Base-by-base conservation (phyloP, 1,140 invertebrate species). In the Brachionus paranguensis region DNA sequence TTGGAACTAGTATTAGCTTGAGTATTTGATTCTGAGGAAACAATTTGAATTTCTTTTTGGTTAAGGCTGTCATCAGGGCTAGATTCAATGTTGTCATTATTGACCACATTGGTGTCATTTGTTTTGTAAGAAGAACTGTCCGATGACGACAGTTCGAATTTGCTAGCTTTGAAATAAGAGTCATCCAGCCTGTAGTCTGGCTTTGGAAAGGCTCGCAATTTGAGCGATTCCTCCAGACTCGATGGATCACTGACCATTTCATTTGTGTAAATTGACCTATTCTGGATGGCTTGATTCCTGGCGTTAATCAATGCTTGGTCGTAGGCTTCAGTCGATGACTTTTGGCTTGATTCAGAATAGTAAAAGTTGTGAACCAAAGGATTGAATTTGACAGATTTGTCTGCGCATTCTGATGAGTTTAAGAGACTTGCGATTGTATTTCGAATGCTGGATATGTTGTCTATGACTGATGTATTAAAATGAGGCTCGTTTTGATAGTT, bases 351-450 rank as follows among this genome's bases (percentile, higher is more conserved):
- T 47, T 41, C 43, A 10, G 78, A 68, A 41, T 60, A 81, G 41
- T 81, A 81, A 43, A 68, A 81, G n/a, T 81, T 68, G 43, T 81
- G 78, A 10, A 81, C 78, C 29, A 81, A 37, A 14, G 78, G 78
- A 17, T 81, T 81, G 41, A 81, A 81, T 68, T 81, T 81, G 11
- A 81, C 78, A 27, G 78, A 81, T 7, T 55, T 24, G 37, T 81
- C 64, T 1, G 27, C 41, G 24, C 45, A 76, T 76, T 76, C 72
- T 10, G 43, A 27, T 27, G 43, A 27, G n/a, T 50, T 76, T 27
- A 76, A 53, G 3, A 76, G 47, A 27, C 72, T 50, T 11, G 72
- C 43, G 2, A 76, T 47, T 14, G 45, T 76, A 50, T 76, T 76
- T 50, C 72, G 41, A 53, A 76, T 50, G 33, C 72, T 76, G 12